Base-by-base conservation (phyloP, 2,888 invertebrate species). In the Polydrusus pterygomalis region DNA sequence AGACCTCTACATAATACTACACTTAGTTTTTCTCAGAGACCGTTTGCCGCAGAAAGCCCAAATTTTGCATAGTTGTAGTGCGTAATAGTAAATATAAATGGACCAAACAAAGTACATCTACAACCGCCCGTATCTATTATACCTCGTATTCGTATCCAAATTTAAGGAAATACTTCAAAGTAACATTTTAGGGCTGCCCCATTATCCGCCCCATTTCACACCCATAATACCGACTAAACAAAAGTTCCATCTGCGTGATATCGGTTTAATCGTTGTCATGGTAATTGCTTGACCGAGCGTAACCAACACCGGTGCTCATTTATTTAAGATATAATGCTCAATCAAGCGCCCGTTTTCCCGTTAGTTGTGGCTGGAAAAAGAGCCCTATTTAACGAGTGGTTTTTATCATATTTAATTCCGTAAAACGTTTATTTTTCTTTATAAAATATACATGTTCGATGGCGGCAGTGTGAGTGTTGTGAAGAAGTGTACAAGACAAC, bases 141-240 rank as follows among this genome's bases (percentile, higher is more conserved):
- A n/a, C n/a, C n/a, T 45, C 13, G 25, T 25, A 25, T 25, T 25
- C n/a, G n/a, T 2, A 13, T n/a, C 45, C 15, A 13, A 17, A 17
- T 9, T 74, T 81, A 18, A 79, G 75, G 40, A 74, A 78, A 34
- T 81, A 82, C 73, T 75, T 38, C 58, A 60, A 60, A 60, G 58
- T 10, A 25, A 45, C 15, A 64, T 45, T 45, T 64, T 47, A 11
- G 64, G 45, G 64, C 6, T 18, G 1, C 17, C 20, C 47, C 25
- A 38, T 64, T 64, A 47, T 45, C 54, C 40, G 30, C 64, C n/a
- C 45, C 25, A 25, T 15, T 49, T 45, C 64, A 74, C 45, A 43
- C 17, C 15, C 15, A 30, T 25, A 63, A 47, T 38, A 63, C 43
- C 15, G 38, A 63, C 63, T 25, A 70, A 25, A 25, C 30, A 38